phyloP scores from a whole-genome alignment of 2,797 vertebrate species.

The Xiphorhynchus erythropygius region DNA sequence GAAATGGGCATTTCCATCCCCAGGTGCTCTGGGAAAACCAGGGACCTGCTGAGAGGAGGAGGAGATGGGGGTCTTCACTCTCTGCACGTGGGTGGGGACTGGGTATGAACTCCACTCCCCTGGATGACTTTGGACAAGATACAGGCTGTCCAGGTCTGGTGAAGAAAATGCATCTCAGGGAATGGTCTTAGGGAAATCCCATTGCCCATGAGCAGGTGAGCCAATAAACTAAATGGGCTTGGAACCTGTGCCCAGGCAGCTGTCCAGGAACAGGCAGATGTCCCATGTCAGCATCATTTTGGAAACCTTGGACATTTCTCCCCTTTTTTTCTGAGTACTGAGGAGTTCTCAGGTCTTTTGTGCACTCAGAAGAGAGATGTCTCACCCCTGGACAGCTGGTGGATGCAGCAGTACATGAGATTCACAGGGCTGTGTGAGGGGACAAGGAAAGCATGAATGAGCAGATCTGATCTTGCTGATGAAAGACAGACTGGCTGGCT shows the following conservation, averaged over 20 bases:
- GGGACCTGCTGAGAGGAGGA: background rate
- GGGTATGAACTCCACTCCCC: background rate
- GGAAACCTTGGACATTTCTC: rapidly evolving
- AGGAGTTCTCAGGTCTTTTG: background rate
- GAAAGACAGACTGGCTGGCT: background rate
- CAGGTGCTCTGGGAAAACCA: background rate
- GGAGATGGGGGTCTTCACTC: background rate
- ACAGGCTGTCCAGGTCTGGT: background rate
- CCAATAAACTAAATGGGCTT: background rate
- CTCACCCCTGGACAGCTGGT: background rate
- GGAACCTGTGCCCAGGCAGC: background rate
- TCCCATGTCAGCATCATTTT: rapidly evolving
- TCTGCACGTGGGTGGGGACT: rapidly evolving
- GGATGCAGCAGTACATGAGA: background rate
- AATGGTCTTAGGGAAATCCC: background rate
- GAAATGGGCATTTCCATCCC: background rate
- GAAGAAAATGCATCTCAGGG: background rate
- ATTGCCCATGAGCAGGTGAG: rapidly evolving
- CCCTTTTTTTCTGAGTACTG: background rate
- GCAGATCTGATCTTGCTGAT: background rate
- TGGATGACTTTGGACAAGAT: rapidly evolving
- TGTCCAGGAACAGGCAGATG: background rate
- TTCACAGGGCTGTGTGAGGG: background rate
- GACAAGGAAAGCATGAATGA: background rate
- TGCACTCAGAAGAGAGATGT: background rate